Percentiles rank a stretch among this genome's conserved stretches.
These are phyloP conservation scores for Tyria jacobaeae DNA, from an alignment of 2,888 invertebrate species.

Conservation along the genomic window DNA sequence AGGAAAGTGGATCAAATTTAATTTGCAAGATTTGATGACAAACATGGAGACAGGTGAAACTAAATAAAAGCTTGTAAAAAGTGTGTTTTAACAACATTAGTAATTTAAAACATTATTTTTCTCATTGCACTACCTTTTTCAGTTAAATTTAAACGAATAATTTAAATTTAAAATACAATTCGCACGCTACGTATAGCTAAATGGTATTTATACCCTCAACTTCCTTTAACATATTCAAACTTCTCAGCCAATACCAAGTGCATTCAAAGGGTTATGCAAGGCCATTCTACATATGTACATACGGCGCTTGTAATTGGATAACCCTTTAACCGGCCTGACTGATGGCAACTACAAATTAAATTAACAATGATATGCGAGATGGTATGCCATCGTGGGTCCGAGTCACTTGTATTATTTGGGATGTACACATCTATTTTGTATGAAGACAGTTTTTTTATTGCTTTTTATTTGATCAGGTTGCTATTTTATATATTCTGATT, in stretches of 20 bases:
- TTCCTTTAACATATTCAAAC: slow-evolving; percentile 36
- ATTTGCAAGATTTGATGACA: too few species aligned
- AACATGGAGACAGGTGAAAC: too few species aligned
- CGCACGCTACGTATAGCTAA: not conserved
- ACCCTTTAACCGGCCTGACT: slow-evolving; percentile 65
- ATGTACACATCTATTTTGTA: slow-evolving; percentile 9
- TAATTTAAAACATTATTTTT: not conserved
- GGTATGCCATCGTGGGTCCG: slow-evolving; percentile 58
- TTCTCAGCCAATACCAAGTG: slow-evolving; percentile 40
- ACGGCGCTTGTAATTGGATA: slow-evolving; percentile 69
- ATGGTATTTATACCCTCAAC: slow-evolving; percentile 14
- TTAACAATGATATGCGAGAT: slow-evolving; percentile 73
- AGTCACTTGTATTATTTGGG: slow-evolving; percentile 58
- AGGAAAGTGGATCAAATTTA: too few species aligned
- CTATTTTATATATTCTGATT: too few species aligned
- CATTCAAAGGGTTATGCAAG: slow-evolving; percentile 50
- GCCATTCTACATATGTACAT: slow-evolving; percentile 58
- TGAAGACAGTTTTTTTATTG: slow-evolving; percentile 21
- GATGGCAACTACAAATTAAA: slow-evolving; percentile 79
- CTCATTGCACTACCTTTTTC: not conserved
- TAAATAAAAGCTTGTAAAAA: too few species aligned
- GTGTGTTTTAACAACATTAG: too few species aligned
- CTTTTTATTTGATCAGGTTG: not conserved
- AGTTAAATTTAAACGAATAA: not conserved
- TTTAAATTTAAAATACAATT: not conserved